phyloP scores from a whole-genome alignment of 1,140 invertebrate genomes.

The Drosophila punjabiensis region DNA sequence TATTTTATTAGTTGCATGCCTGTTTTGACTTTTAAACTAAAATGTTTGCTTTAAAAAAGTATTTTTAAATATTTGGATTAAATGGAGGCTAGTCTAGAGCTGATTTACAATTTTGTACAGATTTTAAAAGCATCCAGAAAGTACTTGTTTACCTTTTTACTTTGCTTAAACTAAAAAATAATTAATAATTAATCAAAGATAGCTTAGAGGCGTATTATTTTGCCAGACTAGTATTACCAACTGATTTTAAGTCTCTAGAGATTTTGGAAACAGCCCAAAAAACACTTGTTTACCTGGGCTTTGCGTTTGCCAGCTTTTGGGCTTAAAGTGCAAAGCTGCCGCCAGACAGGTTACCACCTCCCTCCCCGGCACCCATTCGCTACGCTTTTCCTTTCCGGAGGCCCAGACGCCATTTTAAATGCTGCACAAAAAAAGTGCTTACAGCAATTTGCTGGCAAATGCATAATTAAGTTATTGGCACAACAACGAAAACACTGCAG shows the following conservation, averaged over 20 bases:
- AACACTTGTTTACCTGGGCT: slow-evolving; percentile 22
- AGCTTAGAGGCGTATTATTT: background rate
- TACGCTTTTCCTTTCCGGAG: slow-evolving; percentile 14
- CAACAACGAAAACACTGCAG: slow-evolving; percentile 57
- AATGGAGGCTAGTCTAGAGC: background rate
- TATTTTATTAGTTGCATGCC: background rate
- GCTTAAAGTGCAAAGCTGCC: slow-evolving; percentile 30
- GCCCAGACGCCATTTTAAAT: slow-evolving; percentile 68
- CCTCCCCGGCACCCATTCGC: background rate
- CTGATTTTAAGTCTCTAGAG: slow-evolving; percentile 18
- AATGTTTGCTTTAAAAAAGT: background rate
- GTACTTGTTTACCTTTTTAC: background rate
- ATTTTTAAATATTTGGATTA: background rate
- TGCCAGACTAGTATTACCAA: background rate
- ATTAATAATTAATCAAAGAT: no score
- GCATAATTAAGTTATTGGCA: slow-evolving; percentile 77
- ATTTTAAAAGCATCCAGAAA: background rate
- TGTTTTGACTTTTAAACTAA: no score
- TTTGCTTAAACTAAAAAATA: background rate
- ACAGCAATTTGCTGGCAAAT: slow-evolving; percentile 70
- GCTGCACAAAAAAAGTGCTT: slow-evolving; percentile 52
- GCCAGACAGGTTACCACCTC: slow-evolving; percentile 25
- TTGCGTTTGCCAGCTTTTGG: slow-evolving; percentile 50
- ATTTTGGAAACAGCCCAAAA: slow-evolving; percentile 11
- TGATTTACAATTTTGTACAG: background rate